Evolutionary conservation across 2,888 invertebrate species (phyloP).

Genomic region (Carcina quercana): DNA sequence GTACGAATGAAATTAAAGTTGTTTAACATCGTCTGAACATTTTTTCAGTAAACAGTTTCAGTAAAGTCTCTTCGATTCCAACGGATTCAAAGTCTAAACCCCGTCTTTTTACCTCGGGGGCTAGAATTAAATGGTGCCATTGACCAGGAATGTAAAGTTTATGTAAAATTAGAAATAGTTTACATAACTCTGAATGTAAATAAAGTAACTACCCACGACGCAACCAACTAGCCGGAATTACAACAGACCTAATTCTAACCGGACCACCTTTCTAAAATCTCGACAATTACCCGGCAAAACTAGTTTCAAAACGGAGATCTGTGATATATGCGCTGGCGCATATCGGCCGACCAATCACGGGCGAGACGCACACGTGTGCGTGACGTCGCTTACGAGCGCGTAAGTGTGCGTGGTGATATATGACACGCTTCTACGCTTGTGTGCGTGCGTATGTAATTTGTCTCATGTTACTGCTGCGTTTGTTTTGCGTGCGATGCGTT

Average conservation of each 20-base stretch:
- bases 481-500: conserved; percentile 11
- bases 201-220: conserved; percentile 16
- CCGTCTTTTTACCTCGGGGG: too few species aligned
- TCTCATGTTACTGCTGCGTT: conserved; percentile 27
- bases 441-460: conserved; percentile 30
- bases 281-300: conserved; percentile 54
- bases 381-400: conserved; percentile 4
- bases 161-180: too few species aligned
- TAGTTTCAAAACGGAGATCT: conserved; percentile 49
- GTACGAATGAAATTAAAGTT: too few species aligned
- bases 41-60: too few species aligned
- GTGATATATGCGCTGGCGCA: conserved; percentile 50
- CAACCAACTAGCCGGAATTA: conserved; percentile 37
- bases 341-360: conserved; percentile 31
- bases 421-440: conserved; percentile 9
- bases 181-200: conserved; percentile 23
- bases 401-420: conserved; percentile 24
- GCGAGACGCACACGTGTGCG: conserved; percentile 24
- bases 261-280: conserved; percentile 69
- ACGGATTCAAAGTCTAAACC: background rate
- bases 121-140: too few species aligned
- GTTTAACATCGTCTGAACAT: too few species aligned
- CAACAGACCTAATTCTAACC: conserved; percentile 34
- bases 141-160: too few species aligned
- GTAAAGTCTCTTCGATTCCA: background rate